Base-by-base conservation (phyloP, 1,140 invertebrate species). In the Cardiocondyla obscurior region DNA sequence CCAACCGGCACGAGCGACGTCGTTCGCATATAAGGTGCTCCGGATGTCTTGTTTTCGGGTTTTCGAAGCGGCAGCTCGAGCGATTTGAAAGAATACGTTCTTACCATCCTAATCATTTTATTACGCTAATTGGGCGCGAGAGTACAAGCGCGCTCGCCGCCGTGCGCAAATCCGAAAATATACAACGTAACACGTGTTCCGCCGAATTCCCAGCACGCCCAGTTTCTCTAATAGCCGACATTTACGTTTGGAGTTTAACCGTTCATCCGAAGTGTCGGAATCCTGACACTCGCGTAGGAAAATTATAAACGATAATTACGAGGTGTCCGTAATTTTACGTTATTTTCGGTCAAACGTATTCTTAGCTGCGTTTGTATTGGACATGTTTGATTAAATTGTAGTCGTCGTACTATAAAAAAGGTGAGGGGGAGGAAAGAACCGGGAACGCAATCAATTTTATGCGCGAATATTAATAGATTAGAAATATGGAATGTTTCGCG, bases 61-160 rank as follows among this genome's bases (percentile, higher is more conserved):
- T 67, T 79, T 53, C 51, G 49, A 2, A 33, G 76, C 36, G 49
- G 67, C 25, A 36, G 19, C 51, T 16, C 5, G 0, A 3, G 33
- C 28, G 22, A 64, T 70, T 42, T 73, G 19, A 42, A 65, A 30
- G 46, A 53, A 85, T 74, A 36, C 39, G 10, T 53, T 53, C 39
- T 49, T 51, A 76, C 12, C 28, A 22, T 77, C 25, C 58, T 72
- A 39, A 81, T 55, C 16, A 25, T 73, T 70, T 81, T 70, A 81
- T 25, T 39, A 25, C 30, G 46, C 14, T 44, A 28, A 28, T 67
- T 64, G 30, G 19, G 30, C 12, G 25, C 12, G 8, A 28, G 10
- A 49, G 16, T 44, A 49, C n/a, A 12, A 16, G 25, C 6, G 19
- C 14, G 30, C 30, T 49, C 33, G 28, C 6, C 12, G 39, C 22